Percentiles rank a stretch among this genome's conserved stretches.
Evolutionary conservation across 2,797 vertebrate species (phyloP).

Genomic region (Manis javanica): DNA sequence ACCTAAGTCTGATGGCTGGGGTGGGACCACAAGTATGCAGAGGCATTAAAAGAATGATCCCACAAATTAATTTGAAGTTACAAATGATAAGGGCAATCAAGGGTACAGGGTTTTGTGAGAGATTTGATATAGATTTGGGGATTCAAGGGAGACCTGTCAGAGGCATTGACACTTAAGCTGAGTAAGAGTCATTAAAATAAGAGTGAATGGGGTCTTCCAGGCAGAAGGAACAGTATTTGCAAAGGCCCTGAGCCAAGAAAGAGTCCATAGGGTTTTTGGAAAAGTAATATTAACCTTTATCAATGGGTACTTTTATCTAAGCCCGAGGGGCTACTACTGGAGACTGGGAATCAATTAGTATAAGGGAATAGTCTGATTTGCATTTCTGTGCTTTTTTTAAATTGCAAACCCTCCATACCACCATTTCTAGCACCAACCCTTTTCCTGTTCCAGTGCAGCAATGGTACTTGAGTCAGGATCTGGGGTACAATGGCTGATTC

Average conservation of each 20-base stretch:
- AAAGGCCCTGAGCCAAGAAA: constrained; percentile 27
- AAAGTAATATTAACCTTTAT: constrained; percentile 46
- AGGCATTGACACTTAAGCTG: neutral
- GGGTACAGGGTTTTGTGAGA: neutral
- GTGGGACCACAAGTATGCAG: neutral
- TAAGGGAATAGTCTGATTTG: neutral
- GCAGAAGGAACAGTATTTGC: neutral
- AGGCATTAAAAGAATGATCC: constrained; percentile 29
- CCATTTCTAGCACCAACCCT: neutral
- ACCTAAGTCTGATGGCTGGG: neutral
- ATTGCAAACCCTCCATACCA: neutral
- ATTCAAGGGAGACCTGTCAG: neutral
- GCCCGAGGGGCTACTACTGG: neutral
- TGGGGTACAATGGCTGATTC: constrained; percentile 9
- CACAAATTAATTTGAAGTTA: constrained; percentile 36
- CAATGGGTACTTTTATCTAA: neutral
- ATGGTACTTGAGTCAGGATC: neutral
- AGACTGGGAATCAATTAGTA: neutral
- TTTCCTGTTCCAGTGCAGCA: neutral
- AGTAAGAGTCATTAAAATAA: neutral
- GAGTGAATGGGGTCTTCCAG: neutral
- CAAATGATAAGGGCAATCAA: neutral
- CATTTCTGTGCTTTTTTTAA: constrained; percentile 23
- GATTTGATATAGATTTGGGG: constrained; percentile 19
- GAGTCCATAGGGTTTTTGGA: neutral